These are phyloP conservation scores for Elgonia sp. DNA, from an alignment of 2,888 invertebrate species.

Conservation along the genomic window DNA sequence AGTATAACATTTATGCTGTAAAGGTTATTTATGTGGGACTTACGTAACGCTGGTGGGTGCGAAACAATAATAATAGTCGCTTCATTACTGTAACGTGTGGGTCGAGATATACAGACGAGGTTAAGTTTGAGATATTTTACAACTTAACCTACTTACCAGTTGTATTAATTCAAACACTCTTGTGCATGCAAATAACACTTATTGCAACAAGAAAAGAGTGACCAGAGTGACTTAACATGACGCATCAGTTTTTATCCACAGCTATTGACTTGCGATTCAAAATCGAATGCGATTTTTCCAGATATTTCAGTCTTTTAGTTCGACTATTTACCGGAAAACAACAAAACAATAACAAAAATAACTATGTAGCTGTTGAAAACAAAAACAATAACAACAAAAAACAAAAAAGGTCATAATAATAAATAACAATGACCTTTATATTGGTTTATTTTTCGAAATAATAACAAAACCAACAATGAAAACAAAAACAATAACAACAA, in stretches of 20 bases:
- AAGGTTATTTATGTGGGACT: conserved; percentile 65
- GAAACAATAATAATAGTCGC: conserved; percentile 67
- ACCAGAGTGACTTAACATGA: conserved; percentile 41
- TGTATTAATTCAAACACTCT: conserved; percentile 72
- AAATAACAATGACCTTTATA: too few relatives aligned
- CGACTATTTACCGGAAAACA: too few relatives aligned
- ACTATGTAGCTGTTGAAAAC: too few relatives aligned
- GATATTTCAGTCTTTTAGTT: too few relatives aligned
- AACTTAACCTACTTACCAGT: conserved; percentile 74
- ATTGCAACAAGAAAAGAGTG: conserved; percentile 47
- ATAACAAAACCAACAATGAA: too few relatives aligned
- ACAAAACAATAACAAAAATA: too few relatives aligned
- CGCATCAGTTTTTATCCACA: conserved; percentile 32
- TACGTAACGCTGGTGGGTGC: conserved; percentile 69
- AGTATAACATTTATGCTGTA: conserved; percentile 29
- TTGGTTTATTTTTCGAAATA: too few relatives aligned
- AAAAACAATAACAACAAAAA: too few relatives aligned
- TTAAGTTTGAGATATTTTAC: conserved; percentile 76
- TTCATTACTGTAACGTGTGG: conserved; percentile 70
- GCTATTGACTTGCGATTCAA: conserved; percentile 10
- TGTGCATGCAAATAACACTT: conserved; percentile 64
- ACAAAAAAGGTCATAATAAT: too few relatives aligned
- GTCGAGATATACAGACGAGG: conserved; percentile 69
- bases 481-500: too few relatives aligned
- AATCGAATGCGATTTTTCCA: too few relatives aligned